Conservation (phyloP, 2,113 vertebrate species). For the Chloropsis hardwickii region DNA sequence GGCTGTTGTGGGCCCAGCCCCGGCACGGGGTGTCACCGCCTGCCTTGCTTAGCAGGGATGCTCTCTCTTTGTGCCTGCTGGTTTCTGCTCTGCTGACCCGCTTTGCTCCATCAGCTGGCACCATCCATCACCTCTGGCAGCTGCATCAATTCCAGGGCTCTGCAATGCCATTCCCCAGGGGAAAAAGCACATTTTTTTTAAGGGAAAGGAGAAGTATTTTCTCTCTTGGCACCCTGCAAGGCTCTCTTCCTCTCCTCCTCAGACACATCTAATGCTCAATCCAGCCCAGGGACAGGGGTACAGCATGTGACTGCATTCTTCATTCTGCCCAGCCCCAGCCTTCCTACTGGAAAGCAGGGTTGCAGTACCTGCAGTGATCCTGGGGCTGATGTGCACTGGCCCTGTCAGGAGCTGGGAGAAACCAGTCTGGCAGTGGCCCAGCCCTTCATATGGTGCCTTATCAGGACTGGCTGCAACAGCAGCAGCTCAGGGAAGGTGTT, state of each 20-base stretch:
- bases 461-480: background rate
- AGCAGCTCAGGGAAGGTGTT: background rate
- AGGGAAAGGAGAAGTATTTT: background rate
- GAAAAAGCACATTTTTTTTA: background rate
- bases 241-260: background rate
- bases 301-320: background rate
- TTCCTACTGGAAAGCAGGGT: background rate
- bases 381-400: background rate
- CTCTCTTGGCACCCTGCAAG: background rate
- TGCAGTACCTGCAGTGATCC: background rate
- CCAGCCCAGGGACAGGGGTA: background rate
- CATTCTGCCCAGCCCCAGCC: background rate
- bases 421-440: background rate
- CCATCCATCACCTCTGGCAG: conserved; percentile 53
- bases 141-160: conserved; percentile 38
- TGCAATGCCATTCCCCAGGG: background rate
- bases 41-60: conserved; percentile 5
- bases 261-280: background rate
- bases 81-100: conserved; percentile 60
- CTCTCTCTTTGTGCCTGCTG: conserved; percentile 17
- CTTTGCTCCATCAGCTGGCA: background rate
- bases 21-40: conserved; percentile 70
- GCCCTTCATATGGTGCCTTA: accelerated
- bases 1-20: conserved; percentile 41
- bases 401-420: background rate